Conservation (phyloP, 2,797 vertebrate genomes). For the Yasuhikotakia modesta region DNA sequence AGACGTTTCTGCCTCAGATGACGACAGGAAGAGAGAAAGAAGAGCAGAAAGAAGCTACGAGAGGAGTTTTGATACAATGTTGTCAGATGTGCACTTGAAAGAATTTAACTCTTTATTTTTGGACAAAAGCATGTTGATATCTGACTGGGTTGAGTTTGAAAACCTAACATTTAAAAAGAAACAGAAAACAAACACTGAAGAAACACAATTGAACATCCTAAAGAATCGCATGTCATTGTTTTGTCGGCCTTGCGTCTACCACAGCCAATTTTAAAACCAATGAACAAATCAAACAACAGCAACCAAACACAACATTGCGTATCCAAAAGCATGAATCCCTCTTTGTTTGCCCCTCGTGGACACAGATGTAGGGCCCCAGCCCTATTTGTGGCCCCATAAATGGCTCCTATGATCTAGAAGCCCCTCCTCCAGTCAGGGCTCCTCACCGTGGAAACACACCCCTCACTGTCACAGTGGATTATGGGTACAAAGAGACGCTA, state of each 20-base stretch:
- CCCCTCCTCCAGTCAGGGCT: conserved; percentile 36
- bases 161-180: conserved; percentile 11
- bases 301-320: conserved; percentile 41
- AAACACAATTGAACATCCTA: not conserved
- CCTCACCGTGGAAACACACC: conserved; percentile 47
- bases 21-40: conserved; percentile 32
- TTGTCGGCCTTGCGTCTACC: not conserved
- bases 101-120: conserved; percentile 59
- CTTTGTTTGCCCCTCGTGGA: conserved; percentile 51
- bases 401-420: conserved; percentile 44
- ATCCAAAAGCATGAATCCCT: conserved; percentile 40
- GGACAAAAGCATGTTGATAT: conserved; percentile 50
- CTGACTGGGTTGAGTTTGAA: conserved; percentile 1
- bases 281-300: conserved; percentile 9
- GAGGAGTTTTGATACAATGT: conserved; percentile 48
- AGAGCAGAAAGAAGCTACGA: not conserved
- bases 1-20: conserved; percentile 37
- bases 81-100: conserved; percentile 63
- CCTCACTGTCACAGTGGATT: conserved; percentile 73
- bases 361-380: conserved; percentile 33
- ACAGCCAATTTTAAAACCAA: not conserved
- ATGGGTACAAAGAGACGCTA: conserved; percentile 79
- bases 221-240: not conserved
- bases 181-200: conserved; percentile 8
- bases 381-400: conserved; percentile 41